Evolutionary conservation across 2,888 invertebrate genomes (phyloP).

Genomic region (Epistrophe eligans): DNA sequence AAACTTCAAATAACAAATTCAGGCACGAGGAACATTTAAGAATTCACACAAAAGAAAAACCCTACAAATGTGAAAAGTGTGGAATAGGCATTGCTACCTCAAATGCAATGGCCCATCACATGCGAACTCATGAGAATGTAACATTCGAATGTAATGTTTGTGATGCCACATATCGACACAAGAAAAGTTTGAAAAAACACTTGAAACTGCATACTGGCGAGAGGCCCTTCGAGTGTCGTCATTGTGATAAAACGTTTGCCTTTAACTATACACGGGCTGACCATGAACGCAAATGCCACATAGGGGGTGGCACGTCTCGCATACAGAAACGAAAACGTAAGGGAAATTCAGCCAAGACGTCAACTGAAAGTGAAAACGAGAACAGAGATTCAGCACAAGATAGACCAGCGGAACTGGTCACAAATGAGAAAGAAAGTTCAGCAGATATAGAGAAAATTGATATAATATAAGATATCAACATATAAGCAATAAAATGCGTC

Average conservation of each 20-base stretch:
- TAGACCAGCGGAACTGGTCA: neutral
- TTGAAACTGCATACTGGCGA: slow-evolving; percentile 61
- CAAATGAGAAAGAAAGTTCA: neutral
- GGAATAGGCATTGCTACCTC: slow-evolving; percentile 58
- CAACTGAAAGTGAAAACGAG: neutral
- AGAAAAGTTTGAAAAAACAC: slow-evolving; percentile 65
- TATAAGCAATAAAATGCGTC: slow-evolving; percentile 18
- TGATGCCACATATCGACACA: slow-evolving; percentile 65
- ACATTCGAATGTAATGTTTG: slow-evolving; percentile 71
- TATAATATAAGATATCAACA: neutral
- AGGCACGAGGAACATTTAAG: slow-evolving; percentile 70
- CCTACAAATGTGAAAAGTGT: slow-evolving; percentile 66
- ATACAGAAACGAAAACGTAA: slow-evolving; percentile 7
- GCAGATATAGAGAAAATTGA: neutral
- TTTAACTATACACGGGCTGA: slow-evolving; percentile 61
- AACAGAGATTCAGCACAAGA: neutral
- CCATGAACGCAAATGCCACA: slow-evolving; percentile 62
- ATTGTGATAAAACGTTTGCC: slow-evolving; percentile 56
- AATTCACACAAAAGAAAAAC: slow-evolving; percentile 64
- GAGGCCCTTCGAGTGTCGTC: slow-evolving; percentile 60
- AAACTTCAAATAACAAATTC: slow-evolving; percentile 65
- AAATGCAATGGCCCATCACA: slow-evolving; percentile 62
- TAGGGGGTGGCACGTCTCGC: slow-evolving; percentile 34
- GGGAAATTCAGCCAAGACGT: neutral
- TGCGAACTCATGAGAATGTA: slow-evolving; percentile 65